Evolutionary conservation across 2,113 vertebrate genomes (phyloP).

Genomic region (Siphamia tubifer): DNA sequence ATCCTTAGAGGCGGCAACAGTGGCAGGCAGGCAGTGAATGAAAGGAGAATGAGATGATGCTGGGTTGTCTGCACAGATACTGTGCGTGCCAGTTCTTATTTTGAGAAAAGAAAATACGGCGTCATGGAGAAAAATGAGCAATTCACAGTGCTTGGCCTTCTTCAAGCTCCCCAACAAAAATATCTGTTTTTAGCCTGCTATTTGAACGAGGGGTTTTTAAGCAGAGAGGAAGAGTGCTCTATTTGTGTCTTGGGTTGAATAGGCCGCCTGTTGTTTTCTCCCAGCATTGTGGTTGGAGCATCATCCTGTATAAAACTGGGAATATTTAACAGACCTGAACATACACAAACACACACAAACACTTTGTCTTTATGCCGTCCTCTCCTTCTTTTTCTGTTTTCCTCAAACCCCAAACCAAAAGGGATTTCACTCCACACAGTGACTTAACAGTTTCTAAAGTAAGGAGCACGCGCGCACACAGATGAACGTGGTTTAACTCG

Average conservation of each 20-base stretch:
- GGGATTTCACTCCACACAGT: conserved; percentile 34
- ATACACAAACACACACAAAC: conserved; percentile 11
- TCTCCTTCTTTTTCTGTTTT: neutral
- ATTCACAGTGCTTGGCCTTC: conserved; percentile 35
- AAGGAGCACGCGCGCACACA: neutral
- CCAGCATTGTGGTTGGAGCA: conserved; percentile 43
- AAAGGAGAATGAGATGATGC: conserved; percentile 27
- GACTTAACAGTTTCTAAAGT: conserved; percentile 27
- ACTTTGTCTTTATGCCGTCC: conserved; percentile 19
- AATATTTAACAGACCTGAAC: conserved; percentile 43
- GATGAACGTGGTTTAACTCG: neutral
- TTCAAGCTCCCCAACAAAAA: neutral
- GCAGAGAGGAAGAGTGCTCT: conserved; percentile 32
- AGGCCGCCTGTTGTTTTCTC: conserved; percentile 49
- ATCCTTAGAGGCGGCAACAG: conserved; percentile 11
- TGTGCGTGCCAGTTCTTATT: conserved; percentile 50
- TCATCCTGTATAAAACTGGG: conserved; percentile 45
- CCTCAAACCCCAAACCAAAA: conserved; percentile 30
- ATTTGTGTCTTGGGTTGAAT: conserved; percentile 56
- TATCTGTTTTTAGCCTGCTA: conserved; percentile 45
- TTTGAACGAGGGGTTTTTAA: conserved; percentile 29
- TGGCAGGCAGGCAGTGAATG: conserved; percentile 41
- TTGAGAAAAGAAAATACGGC: conserved; percentile 45
- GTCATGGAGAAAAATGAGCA: conserved; percentile 35
- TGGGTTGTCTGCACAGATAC: conserved; percentile 40